Evolutionary conservation across 2,888 invertebrate species (phyloP).

Genomic region (Acanthosoma haemorrhoidale): DNA sequence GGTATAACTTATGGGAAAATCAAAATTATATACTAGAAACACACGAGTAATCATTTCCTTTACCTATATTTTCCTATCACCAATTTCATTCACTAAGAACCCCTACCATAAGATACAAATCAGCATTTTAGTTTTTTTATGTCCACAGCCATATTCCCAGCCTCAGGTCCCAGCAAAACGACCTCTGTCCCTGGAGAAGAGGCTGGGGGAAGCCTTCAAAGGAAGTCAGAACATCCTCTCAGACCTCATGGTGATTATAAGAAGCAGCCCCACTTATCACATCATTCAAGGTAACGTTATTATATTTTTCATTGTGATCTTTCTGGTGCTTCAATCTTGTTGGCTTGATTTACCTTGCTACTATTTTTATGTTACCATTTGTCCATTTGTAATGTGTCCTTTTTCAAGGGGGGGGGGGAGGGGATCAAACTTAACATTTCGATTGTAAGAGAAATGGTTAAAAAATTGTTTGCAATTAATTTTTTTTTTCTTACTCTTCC

Average conservation of each 20-base stretch:
- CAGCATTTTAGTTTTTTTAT: too few relatives aligned
- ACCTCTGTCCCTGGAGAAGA: not conserved
- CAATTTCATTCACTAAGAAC: too few relatives aligned
- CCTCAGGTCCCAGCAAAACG: not conserved
- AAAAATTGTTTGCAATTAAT: not conserved
- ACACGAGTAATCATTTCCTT: too few relatives aligned
- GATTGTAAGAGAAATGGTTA: not conserved
- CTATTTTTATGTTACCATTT: not conserved
- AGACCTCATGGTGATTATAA: conserved; percentile 37
- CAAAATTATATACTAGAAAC: too few relatives aligned
- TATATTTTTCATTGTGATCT: not conserved
- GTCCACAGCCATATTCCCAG: too few relatives aligned
- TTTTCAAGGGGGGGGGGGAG: too few relatives aligned
- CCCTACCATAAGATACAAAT: too few relatives aligned
- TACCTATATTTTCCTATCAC: too few relatives aligned
- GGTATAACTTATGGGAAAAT: too few relatives aligned
- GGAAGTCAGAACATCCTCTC: conserved; percentile 31
- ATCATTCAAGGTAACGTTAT: conserved; percentile 32
- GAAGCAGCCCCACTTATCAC: conserved; percentile 35
- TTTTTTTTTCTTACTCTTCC: not conserved
- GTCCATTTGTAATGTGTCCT: not conserved
- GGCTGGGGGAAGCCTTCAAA: not conserved
- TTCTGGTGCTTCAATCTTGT: not conserved
- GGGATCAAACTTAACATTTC: not conserved
- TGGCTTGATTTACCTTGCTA: not conserved